Conservation (phyloP, 2,113 vertebrate genomes). For the Nematolebias whitei region DNA sequence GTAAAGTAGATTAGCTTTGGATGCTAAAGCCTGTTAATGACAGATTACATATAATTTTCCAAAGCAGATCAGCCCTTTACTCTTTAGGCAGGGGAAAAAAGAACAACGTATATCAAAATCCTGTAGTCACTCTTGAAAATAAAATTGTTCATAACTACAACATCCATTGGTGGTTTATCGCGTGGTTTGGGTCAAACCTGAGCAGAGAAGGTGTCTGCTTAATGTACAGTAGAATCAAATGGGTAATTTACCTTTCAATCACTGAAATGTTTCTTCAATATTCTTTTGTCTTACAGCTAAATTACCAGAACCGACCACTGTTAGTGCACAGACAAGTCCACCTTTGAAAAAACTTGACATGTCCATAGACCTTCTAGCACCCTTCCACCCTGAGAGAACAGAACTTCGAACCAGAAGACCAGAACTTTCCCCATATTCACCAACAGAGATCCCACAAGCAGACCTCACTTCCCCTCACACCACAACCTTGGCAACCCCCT, state of each 20-base stretch:
- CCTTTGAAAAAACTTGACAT: neutral
- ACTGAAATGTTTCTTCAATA: neutral
- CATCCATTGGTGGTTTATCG: no score
- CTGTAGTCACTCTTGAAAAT: neutral
- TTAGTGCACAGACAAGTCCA: neutral
- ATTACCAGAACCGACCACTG: constrained; percentile 36
- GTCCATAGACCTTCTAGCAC: neutral
- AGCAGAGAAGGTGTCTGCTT: neutral
- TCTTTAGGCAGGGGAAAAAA: no score
- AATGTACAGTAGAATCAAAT: no score
- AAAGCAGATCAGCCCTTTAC: no score
- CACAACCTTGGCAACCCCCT: neutral
- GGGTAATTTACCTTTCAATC: no score
- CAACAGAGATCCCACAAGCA: constrained; percentile 13
- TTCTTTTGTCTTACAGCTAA: constrained; percentile 32
- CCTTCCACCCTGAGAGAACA: neutral
- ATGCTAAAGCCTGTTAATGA: no score
- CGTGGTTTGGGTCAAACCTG: neutral
- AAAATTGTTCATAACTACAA: no score
- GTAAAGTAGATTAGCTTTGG: neutral
- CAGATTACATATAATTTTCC: no score
- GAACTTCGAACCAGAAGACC: constrained; percentile 24
- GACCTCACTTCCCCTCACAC: neutral
- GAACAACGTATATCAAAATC: neutral
- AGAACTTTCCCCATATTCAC: neutral